A percentile compares a stretch with the other conserved stretches of the same genome.
phyloP scores from a whole-genome alignment of 2,888 invertebrate species.

The Eremobia ochroleuca region DNA sequence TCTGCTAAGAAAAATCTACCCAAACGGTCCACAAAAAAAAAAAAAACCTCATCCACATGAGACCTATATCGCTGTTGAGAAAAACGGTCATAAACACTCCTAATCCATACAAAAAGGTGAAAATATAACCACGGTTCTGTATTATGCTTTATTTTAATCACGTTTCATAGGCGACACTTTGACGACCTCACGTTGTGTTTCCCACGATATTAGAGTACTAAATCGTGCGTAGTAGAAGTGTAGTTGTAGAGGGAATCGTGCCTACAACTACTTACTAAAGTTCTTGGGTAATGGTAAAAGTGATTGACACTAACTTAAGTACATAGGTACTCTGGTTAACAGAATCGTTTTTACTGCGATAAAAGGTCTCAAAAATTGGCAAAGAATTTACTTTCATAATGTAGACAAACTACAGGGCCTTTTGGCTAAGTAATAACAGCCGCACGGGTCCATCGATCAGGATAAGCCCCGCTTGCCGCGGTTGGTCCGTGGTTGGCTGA shows the following conservation, averaged over 20 bases:
- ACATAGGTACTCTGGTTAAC: neutral
- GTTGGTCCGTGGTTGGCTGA: too few relatives aligned
- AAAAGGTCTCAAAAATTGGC: neutral
- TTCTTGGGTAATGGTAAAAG: conserved; percentile 38
- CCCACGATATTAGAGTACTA: conserved; percentile 66
- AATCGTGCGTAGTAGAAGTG: conserved; percentile 32
- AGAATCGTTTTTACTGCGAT: neutral
- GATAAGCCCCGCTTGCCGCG: too few relatives aligned
- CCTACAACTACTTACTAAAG: conserved; percentile 21
- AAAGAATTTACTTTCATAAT: conserved; percentile 4
- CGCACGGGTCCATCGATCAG: too few relatives aligned
- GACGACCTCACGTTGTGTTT: conserved; percentile 58
- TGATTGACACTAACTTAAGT: conserved; percentile 32
- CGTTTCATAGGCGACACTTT: conserved; percentile 65
- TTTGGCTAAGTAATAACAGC: too few relatives aligned
- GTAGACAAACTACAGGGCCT: neutral
- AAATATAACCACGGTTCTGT: conserved; percentile 22
- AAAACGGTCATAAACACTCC: conserved; percentile 3
- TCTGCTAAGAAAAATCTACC: neutral
- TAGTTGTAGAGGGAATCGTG: conserved; percentile 45
- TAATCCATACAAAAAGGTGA: conserved; percentile 38
- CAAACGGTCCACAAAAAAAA: neutral
- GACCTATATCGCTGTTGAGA: neutral
- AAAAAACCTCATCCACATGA: neutral
- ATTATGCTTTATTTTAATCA: conserved; percentile 62